Evolutionary conservation across 1,140 invertebrate genomes (phyloP).

Genomic region (Bemisia tabaci): DNA sequence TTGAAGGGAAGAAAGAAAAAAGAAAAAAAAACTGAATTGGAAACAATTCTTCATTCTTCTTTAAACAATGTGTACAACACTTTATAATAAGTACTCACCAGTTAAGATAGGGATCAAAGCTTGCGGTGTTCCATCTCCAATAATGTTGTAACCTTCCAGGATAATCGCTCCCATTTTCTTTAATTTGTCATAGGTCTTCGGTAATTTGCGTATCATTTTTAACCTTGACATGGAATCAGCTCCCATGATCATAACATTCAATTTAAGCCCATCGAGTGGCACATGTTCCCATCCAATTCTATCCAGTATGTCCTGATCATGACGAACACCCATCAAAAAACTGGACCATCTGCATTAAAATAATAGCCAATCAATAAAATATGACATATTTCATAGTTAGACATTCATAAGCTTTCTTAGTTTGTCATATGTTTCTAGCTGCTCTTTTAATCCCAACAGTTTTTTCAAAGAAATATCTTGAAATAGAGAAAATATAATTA

Average conservation of each 20-base stretch:
- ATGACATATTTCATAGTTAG: not conserved
- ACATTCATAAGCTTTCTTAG: not conserved
- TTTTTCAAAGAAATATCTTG: not conserved
- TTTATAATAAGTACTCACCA: too few species aligned
- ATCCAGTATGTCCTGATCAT: conserved; percentile 33
- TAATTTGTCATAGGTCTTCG: conserved; percentile 63
- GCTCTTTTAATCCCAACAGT: not conserved
- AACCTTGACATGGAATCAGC: conserved; percentile 83
- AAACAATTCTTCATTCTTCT: too few species aligned
- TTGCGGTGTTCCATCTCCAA: conserved; percentile 89
- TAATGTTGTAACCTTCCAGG: conserved; percentile 73
- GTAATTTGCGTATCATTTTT: conserved; percentile 72
- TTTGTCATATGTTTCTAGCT: not conserved
- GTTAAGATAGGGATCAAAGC: conserved; percentile 84
- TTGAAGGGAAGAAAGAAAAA: too few species aligned
- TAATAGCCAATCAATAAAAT: not conserved
- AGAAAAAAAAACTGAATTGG: too few species aligned
- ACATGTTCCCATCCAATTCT: conserved; percentile 37
- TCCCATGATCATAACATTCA: conserved; percentile 78
- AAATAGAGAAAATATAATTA: too few species aligned
- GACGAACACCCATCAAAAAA: conserved; percentile 39
- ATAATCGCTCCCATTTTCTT: conserved; percentile 51
- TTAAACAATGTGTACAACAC: too few species aligned
- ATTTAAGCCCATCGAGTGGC: conserved; percentile 34
- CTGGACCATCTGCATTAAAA: conserved; percentile 39